A percentile compares a stretch with the other conserved stretches of the same genome.
Conservation (phyloP, 2,113 vertebrate species). For the Varanus salvator region DNA sequence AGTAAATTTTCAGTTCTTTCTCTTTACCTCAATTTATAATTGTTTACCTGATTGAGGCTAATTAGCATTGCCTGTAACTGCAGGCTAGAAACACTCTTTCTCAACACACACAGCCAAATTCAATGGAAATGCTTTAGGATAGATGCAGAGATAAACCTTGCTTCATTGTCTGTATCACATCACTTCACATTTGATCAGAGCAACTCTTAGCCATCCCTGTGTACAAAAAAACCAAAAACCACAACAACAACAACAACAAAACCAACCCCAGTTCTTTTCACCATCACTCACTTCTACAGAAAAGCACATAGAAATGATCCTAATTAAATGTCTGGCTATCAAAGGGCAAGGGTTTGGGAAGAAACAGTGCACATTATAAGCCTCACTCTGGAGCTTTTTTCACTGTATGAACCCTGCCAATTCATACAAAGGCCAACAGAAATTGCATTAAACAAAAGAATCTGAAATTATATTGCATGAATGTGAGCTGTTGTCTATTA, state of each 20-base stretch:
- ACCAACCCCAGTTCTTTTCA: background rate
- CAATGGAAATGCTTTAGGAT: background rate
- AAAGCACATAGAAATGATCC: background rate
- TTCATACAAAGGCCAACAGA: background rate
- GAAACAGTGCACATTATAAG: background rate
- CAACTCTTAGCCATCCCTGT: background rate
- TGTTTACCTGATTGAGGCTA: background rate
- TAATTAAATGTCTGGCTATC: background rate
- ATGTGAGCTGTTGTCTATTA: background rate
- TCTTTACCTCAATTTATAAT: background rate
- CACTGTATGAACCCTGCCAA: background rate
- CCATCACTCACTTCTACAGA: background rate
- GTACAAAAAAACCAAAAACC: background rate
- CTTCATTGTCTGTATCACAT: background rate
- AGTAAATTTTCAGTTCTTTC: background rate
- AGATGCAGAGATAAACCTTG: background rate
- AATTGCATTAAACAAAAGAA: rapidly evolving
- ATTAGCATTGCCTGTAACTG: background rate
- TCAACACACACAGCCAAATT: background rate
- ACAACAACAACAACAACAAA: too few species aligned
- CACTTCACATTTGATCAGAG: background rate
- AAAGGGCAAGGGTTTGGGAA: background rate
- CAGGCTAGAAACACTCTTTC: background rate
- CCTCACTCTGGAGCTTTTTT: background rate
- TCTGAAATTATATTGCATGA: background rate